phyloP scores from a whole-genome alignment of 2,797 vertebrate species.

The Siniperca scherzeri region DNA sequence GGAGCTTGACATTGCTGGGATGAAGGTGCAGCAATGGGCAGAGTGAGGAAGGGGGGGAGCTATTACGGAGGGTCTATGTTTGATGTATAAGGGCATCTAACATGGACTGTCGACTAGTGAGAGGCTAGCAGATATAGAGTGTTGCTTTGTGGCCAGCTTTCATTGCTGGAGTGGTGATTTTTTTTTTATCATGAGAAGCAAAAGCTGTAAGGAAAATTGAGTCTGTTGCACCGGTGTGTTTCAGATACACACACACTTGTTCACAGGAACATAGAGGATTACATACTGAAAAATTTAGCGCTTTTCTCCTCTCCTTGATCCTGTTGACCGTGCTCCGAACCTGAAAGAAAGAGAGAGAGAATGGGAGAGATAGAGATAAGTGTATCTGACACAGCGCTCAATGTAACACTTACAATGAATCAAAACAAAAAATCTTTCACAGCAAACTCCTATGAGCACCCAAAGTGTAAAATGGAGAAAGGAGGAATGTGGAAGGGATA shows the following conservation, averaged over 20 bases:
- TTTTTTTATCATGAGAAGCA: constrained; percentile 28
- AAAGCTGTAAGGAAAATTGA: constrained; percentile 49
- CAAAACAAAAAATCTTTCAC: constrained; percentile 52
- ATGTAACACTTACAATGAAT: constrained; percentile 36
- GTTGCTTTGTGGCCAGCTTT: constrained; percentile 70
- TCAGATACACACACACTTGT: constrained; percentile 30
- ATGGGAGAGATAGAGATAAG: constrained; percentile 39
- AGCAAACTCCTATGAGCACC: constrained; percentile 5
- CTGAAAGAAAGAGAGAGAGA: constrained; percentile 68
- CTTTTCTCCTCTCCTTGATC: constrained; percentile 88
- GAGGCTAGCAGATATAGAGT: constrained; percentile 57
- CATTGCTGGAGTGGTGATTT: constrained; percentile 43
- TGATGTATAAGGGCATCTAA: constrained; percentile 85
- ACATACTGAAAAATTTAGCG: constrained; percentile 87
- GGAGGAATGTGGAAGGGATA: constrained; percentile 17
- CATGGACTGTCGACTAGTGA: constrained; percentile 70
- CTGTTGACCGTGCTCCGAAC: constrained; percentile 88
- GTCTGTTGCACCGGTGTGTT: constrained; percentile 24
- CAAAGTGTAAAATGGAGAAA: constrained; percentile 49
- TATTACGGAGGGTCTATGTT: constrained; percentile 73
- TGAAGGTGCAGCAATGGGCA: constrained; percentile 85
- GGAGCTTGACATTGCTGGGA: constrained; percentile 87
- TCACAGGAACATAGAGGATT: constrained; percentile 43
- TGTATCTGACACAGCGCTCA: constrained; percentile 31
- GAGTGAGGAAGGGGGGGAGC: constrained; percentile 38